Conservation (phyloP, 2,888 invertebrate species). For the Caenorhabditis sp. region DNA sequence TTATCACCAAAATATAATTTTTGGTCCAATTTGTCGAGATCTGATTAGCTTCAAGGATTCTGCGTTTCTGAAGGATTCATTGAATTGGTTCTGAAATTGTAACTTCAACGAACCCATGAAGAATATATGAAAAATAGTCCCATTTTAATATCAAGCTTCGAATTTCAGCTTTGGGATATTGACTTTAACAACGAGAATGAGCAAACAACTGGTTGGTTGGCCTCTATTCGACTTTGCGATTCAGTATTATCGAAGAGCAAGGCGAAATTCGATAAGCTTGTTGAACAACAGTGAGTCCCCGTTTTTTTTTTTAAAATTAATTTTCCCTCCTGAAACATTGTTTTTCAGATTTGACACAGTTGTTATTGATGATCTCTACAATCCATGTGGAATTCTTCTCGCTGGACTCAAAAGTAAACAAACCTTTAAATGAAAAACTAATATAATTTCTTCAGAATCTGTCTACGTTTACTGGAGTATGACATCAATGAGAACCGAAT, state of each 20-base stretch:
- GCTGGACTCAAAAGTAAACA: conserved; percentile 56
- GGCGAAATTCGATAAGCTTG: conserved; percentile 62
- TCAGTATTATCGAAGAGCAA: conserved; percentile 50
- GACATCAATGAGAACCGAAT: conserved; percentile 69
- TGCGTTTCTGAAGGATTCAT: no score
- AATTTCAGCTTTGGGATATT: conserved; percentile 38
- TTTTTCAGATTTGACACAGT: conserved; percentile 66
- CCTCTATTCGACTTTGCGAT: conserved; percentile 66
- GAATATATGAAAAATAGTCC: no score
- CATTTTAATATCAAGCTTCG: no score
- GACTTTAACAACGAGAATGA: conserved; percentile 38
- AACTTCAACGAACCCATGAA: no score
- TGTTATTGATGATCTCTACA: conserved; percentile 70
- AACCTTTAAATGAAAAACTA: not conserved
- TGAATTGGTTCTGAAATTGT: not conserved
- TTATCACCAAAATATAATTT: no score
- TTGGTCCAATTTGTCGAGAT: no score
- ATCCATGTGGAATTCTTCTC: conserved; percentile 69
- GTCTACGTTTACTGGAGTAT: conserved; percentile 70
- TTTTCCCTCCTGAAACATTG: not conserved
- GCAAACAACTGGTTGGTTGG: conserved; percentile 64
- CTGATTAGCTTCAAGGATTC: no score
- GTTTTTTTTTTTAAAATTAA: not conserved
- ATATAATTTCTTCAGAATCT: conserved; percentile 45
- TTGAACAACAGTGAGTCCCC: conserved; percentile 46